Conservation (phyloP, 2,113 vertebrate species). For the Calonectris borealis region DNA sequence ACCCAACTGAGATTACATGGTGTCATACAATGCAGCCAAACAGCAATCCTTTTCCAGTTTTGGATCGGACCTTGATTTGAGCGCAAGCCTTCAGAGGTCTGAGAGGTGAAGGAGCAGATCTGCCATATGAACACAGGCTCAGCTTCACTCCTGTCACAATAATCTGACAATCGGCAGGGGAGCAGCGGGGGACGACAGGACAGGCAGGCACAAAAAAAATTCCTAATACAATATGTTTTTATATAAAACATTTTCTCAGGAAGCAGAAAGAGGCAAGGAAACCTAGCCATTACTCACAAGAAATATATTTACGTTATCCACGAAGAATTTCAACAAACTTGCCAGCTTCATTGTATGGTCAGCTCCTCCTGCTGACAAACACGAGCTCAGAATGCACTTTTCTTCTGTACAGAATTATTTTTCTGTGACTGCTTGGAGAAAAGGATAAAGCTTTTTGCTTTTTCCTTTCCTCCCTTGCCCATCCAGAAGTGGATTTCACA, state of each 20-base stretch:
- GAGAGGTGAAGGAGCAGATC: not conserved
- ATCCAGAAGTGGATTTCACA: not conserved
- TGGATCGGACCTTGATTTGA: not conserved
- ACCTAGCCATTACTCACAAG: not conserved
- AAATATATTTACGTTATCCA: not conserved
- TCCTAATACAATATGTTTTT: not conserved
- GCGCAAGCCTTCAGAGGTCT: not conserved
- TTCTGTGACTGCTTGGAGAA: not conserved
- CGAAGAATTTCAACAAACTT: not conserved
- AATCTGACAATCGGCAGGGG: not conserved
- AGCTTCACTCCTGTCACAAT: not conserved
- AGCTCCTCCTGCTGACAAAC: not conserved
- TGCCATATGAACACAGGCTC: not conserved
- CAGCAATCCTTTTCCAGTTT: not conserved
- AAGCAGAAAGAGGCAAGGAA: slow-evolving; percentile 32
- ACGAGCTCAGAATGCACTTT: not conserved
- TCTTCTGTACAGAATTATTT: not conserved
- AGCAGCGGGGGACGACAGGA: not conserved
- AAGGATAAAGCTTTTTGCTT: not conserved
- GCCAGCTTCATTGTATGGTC: not conserved
- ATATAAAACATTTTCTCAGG: not conserved
- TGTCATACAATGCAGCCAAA: not conserved
- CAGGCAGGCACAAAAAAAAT: not conserved
- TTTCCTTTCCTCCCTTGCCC: not conserved
- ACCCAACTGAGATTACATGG: not conserved